These are phyloP conservation scores for Sebastiscus tertius DNA, from an alignment of 2,797 vertebrate genomes.

Conservation along the genomic window DNA sequence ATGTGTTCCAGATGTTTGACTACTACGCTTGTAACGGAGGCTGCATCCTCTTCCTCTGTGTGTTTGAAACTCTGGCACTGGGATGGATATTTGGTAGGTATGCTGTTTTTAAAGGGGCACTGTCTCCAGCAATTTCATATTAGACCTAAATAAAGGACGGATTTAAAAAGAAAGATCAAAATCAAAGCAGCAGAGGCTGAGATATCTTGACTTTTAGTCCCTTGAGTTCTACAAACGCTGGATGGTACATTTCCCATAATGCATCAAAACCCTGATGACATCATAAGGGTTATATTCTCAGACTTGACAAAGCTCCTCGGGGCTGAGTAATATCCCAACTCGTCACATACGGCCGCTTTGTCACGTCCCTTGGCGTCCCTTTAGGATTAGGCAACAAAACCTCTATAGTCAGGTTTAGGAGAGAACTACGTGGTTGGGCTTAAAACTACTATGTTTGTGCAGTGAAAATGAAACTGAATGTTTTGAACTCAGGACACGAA, in stretches of 20 bases:
- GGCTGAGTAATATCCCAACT: too few species aligned
- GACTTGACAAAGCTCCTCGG: neutral
- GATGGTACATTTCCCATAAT: neutral
- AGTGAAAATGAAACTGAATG: too few species aligned
- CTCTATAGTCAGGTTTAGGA: too few species aligned
- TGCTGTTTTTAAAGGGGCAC: neutral
- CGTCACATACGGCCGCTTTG: too few species aligned
- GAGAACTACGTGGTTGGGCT: too few species aligned
- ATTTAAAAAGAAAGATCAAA: neutral
- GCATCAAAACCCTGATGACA: neutral
- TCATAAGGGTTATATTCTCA: neutral
- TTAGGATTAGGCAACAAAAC: too few species aligned
- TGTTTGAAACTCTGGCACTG: conserved; percentile 88
- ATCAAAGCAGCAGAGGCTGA: neutral
- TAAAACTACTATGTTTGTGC: too few species aligned
- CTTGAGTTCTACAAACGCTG: neutral
- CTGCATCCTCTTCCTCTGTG: conserved; percentile 87
- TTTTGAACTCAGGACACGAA: too few species aligned
- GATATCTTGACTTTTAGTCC: neutral
- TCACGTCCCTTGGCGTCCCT: too few species aligned
- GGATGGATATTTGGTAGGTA: conserved; percentile 92
- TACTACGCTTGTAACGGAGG: conserved; percentile 92
- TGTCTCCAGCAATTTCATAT: neutral
- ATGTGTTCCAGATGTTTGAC: conserved; percentile 93
- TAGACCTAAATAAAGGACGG: neutral